These are phyloP conservation scores for Perizoma affinitatum DNA, from an alignment of 2,888 invertebrate genomes.

Conservation along the genomic window DNA sequence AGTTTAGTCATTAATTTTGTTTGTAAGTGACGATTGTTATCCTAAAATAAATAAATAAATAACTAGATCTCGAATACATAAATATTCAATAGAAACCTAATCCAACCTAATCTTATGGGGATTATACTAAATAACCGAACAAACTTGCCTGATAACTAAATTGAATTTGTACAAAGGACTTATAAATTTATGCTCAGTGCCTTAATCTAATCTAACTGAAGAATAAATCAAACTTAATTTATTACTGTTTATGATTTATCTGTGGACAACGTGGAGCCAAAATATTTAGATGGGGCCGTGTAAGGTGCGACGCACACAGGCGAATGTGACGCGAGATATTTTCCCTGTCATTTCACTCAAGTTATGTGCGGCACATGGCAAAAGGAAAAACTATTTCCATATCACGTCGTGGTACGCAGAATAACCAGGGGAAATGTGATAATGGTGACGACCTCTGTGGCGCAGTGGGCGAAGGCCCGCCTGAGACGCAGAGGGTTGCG, in stretches of 20 bases:
- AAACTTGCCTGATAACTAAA: constrained; percentile 29
- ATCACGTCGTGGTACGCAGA: no score
- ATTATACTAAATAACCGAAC: constrained; percentile 25
- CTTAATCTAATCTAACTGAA: constrained; percentile 20
- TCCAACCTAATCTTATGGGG: constrained; percentile 21
- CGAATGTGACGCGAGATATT: no score
- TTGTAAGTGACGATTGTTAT: no score
- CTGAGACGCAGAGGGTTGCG: no score
- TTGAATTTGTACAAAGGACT: constrained; percentile 27
- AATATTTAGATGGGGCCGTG: neutral
- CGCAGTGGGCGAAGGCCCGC: no score
- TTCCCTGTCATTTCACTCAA: no score
- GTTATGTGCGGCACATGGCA: no score
- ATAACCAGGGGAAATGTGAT: no score
- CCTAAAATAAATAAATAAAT: no score
- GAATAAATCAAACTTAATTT: constrained; percentile 24
- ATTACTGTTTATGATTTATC: constrained; percentile 23
- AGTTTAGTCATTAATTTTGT: no score
- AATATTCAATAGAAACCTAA: constrained; percentile 30
- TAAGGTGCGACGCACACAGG: neutral
- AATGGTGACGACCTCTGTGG: no score
- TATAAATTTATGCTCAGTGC: constrained; percentile 17
- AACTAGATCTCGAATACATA: neutral
- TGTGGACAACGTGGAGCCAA: constrained; percentile 5
- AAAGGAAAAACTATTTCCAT: no score